Evolutionary conservation across 2,888 invertebrate genomes (phyloP), one percentile per base, ranked within the genome.

Genomic region (Erebia ligea): DNA sequence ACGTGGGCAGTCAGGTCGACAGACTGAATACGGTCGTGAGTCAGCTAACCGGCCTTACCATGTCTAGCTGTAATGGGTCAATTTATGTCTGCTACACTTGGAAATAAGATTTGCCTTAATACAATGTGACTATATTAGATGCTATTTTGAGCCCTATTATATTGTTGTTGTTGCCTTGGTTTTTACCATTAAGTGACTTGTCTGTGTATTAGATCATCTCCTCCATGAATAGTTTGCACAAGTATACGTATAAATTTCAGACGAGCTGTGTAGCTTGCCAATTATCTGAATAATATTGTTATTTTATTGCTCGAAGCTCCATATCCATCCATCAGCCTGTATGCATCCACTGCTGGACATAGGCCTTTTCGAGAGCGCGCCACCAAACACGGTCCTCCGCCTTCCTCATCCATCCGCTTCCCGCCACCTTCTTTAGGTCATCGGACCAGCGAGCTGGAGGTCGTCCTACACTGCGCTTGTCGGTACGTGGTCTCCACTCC

Each of bases 51-150:
- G 66, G 66, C 68, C 54, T 65, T 52, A 68, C 67, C 68, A 62
- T 65, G 73, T 75, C 75, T 75, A 75, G 73, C 69, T 63, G 69
- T 75, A 75, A 72, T 76, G 59, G 71, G 71, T 75, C 70, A 73
- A 73, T 75, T 75, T 75, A 72, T 71, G 66, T 59, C 61, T 64
- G 68, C 72, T 56, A 50, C 71, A 66, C 68, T 71, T 68, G 69
- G 68, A 50, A 70, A 72, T 72, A 72, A 68, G 72, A 74, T 72
- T 73, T 71, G 65, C 69, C 48, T 21, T 70, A 68, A 70, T 68
- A 63, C 64, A 73, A 50, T 67, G 58, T 54, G 48, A 69, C 52
- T 62, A 54, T 42, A 21, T 68, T 48, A 10, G 48, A 17, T 70
- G 57, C 52, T 65, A 66, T 69, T 59, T 59, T 48, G 17, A 62